Evolutionary conservation across 2,113 vertebrate species (phyloP).

Genomic region (Melanotaenia duboulayi): DNA sequence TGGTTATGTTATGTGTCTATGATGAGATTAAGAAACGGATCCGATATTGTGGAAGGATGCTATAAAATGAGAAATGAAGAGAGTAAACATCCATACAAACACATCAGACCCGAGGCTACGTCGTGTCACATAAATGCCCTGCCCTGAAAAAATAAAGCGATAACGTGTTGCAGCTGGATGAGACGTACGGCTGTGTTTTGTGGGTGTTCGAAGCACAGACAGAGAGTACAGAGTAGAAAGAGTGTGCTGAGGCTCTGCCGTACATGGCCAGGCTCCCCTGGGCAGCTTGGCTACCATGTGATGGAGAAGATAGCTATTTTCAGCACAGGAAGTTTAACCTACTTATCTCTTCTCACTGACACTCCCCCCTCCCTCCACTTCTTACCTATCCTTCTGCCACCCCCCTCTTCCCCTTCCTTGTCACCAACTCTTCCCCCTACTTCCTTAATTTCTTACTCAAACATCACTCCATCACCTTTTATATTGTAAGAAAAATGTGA

Average conservation of each 20-base stretch:
- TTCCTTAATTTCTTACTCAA: slow-evolving; percentile 3
- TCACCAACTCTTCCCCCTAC: slow-evolving; percentile 9
- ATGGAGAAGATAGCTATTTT: slow-evolving; percentile 81
- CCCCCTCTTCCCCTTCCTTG: neutral
- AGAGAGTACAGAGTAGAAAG: slow-evolving; percentile 58
- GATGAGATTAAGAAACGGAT: slow-evolving; percentile 34
- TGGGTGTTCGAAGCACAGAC: slow-evolving; percentile 18
- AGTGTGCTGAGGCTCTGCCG: slow-evolving; percentile 56
- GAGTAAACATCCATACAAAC: slow-evolving; percentile 16
- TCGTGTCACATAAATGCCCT: slow-evolving; percentile 32
- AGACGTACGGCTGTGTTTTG: slow-evolving; percentile 2
- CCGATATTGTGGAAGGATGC: slow-evolving; percentile 25
- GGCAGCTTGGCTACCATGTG: slow-evolving; percentile 73
- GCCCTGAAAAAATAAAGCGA: slow-evolving; percentile 34
- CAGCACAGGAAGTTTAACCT: slow-evolving; percentile 82
- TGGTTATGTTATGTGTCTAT: neutral
- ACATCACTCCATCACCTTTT: neutral
- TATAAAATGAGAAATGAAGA: slow-evolving; percentile 22
- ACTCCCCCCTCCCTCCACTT: slow-evolving; percentile 42
- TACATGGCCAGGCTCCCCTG: slow-evolving; percentile 71
- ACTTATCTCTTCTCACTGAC: slow-evolving; percentile 77
- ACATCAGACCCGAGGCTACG: slow-evolving; percentile 18
- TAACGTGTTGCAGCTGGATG: slow-evolving; percentile 14
- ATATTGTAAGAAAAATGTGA: neutral
- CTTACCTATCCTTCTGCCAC: slow-evolving; percentile 45